A percentile compares a stretch with the other conserved stretches of the same genome.
Evolutionary conservation across 2,888 invertebrate genomes (phyloP).

Genomic region (Xanthia togata): DNA sequence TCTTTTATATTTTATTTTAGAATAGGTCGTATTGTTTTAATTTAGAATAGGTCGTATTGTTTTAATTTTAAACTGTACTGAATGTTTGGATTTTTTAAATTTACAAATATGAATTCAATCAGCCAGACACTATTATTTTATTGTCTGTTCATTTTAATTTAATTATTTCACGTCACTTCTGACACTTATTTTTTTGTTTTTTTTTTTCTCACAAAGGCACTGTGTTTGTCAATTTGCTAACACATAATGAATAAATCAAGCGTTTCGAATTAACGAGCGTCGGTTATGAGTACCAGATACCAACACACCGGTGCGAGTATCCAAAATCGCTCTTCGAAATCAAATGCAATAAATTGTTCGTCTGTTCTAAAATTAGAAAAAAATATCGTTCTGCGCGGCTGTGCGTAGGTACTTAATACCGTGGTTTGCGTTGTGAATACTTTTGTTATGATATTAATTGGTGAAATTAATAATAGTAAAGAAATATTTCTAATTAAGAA

Average conservation of each 20-base stretch:
- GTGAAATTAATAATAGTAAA: fast-evolving
- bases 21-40: too few relatives aligned
- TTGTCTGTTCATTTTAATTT: background rate
- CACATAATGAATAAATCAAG: slow-evolving; percentile 27
- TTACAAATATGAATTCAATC: slow-evolving; percentile 11
- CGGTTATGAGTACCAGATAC: slow-evolving; percentile 55
- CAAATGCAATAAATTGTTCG: slow-evolving; percentile 72
- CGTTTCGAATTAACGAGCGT: slow-evolving; percentile 39
- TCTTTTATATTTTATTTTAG: background rate
- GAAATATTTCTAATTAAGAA: background rate
- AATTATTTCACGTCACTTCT: background rate
- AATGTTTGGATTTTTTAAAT: background rate
- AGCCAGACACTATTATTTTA: background rate
- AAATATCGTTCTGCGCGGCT: slow-evolving; percentile 60
- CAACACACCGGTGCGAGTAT: slow-evolving; percentile 61
- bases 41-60: background rate
- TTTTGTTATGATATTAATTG: background rate
- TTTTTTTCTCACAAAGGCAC: slow-evolving; percentile 2
- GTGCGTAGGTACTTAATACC: slow-evolving; percentile 39
- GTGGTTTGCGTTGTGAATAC: slow-evolving; percentile 38
- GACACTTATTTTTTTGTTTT: background rate
- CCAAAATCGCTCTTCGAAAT: slow-evolving; percentile 71
- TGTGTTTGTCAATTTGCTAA: background rate
- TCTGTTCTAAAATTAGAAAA: slow-evolving; percentile 70
- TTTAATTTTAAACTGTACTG: background rate